Evolutionary conservation across 2,888 invertebrate species (phyloP), one percentile per base, ranked within the genome.

Genomic region (Tholera decimalis): DNA sequence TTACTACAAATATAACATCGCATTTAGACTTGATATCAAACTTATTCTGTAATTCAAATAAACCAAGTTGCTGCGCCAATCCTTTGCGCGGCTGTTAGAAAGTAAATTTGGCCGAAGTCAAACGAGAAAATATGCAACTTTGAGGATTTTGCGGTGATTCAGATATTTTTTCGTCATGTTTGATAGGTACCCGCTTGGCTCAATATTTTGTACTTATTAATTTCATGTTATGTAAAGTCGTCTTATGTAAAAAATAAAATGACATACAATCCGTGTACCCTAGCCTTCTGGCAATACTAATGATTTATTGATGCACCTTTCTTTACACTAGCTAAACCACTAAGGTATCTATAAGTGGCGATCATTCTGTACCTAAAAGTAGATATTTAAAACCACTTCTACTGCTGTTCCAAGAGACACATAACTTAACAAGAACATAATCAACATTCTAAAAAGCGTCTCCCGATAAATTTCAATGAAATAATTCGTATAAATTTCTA

Each of bases 401-500:
- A 3, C 11, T 33, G 13, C 35, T 28, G 7, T 22, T n/a, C n/a
- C n/a, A 37, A 68, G 11, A 15, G 15, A 35, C 20, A 44, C 26
- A 57, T 60, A 26, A 59, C 8, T 20, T 50, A 46, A 47, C 30
- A 65, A 65, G 24, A 39, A 24, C 59, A 56, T 49, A 43, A 60
- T 71, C 46, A 71, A 70, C 50, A 73, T 71, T 63, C 66, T n/a
- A 65, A 64, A 46, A 43, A 60, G 41, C 62, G 13, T 30, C 47
- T 49, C 43, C 64, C 71, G 80, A 89, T 90, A 87, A 88, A 88
- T 89, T 83, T 80, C 79, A 84, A 88, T 89, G 9, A 50, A 87
- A 85, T 74, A 85, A 82, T 72, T 79, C 82, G 64, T 80, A 90
- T 90, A 90, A 91, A 91, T 91, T 89, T 88, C 73, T 87, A 89